These are phyloP conservation scores for Thripadectes ignobilis DNA, from an alignment of 2,797 vertebrate species.

Conservation along the genomic window DNA sequence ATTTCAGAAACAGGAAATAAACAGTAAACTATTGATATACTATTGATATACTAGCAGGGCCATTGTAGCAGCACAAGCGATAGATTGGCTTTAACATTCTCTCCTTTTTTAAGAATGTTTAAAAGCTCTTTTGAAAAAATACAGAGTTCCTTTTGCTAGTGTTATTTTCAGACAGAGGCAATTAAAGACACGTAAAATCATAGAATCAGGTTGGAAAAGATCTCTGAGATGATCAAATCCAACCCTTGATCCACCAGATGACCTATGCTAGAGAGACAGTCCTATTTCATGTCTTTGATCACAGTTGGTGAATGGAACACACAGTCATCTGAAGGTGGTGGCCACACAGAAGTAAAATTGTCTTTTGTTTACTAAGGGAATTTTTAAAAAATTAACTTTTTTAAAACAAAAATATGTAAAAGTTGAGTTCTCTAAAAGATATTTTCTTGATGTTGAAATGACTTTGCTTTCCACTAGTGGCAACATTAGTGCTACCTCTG, in stretches of 20 bases:
- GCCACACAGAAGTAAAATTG: not conserved
- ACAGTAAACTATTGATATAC: not conserved
- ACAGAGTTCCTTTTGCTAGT: fast-evolving
- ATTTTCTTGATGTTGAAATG: not conserved
- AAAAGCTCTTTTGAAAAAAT: not conserved
- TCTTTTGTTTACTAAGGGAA: not conserved
- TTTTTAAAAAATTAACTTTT: not conserved
- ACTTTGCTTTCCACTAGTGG: not conserved
- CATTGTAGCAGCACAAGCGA: not conserved
- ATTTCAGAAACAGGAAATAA: not conserved
- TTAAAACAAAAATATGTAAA: too few relatives aligned
- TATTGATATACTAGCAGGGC: not conserved
- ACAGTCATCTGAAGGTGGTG: not conserved
- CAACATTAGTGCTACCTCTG: not conserved
- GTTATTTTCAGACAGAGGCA: not conserved
- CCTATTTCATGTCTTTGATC: not conserved
- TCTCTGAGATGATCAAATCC: too few relatives aligned
- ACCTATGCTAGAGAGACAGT: not conserved
- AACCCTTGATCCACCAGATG: not conserved
- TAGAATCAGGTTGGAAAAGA: too few relatives aligned
- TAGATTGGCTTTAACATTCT: not conserved
- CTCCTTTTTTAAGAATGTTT: not conserved
- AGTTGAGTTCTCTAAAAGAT: not conserved
- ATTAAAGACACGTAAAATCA: not conserved
- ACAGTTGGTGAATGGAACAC: not conserved